Base-by-base conservation (phyloP, 2,113 vertebrate species). In the Rhynchomys soricoides region DNA sequence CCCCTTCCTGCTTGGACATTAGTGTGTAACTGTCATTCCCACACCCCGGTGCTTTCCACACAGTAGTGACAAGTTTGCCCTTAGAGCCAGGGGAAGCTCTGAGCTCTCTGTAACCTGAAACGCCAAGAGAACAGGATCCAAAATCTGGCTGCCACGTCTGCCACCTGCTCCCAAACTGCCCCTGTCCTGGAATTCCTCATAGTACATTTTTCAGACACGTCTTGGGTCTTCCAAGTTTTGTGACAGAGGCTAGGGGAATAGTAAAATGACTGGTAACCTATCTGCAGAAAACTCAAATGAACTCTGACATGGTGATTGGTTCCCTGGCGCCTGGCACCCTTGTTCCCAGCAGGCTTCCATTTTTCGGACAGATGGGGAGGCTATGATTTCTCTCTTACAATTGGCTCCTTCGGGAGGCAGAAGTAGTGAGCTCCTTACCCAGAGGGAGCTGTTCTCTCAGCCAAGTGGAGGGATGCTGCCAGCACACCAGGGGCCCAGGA, bases 321-420 rank as follows among this genome's bases (percentile, higher is more conserved):
- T 95, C 95, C 93, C 95, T 75, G 11, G 43, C 73, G 86, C 43
- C 92, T 22, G 31, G 74, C 9, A 15, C n/a, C 45, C 92, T 75
- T 48, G 16, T 78, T 93, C 95, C 91, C 92, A 77, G 93, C 50
- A 87, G 94, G 77, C 82, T 97, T 95, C 94, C 75, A 64, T 62
- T 97, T 98, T 98, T 97, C 17, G n/a, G 96, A 98, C 98, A 98
- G 98, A 98, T 98, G 97, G 98, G 59, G 52, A 96, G 75, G 64
- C 86, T 73, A 37, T 87, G 75, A 91, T 83, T 95, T 90, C 45
- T 55, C 57, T 81, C 13, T 89, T 40, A 73, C 91, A 87, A 83
- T 91, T 71, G 86, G 94, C 87, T 90, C 95, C 82, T 66, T 77
- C 2, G 82, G 88, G 97, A 96, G 43, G 21, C 57, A 40, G 88